Conservation (phyloP, 2,888 invertebrate genomes). For the Netelia inedita region DNA sequence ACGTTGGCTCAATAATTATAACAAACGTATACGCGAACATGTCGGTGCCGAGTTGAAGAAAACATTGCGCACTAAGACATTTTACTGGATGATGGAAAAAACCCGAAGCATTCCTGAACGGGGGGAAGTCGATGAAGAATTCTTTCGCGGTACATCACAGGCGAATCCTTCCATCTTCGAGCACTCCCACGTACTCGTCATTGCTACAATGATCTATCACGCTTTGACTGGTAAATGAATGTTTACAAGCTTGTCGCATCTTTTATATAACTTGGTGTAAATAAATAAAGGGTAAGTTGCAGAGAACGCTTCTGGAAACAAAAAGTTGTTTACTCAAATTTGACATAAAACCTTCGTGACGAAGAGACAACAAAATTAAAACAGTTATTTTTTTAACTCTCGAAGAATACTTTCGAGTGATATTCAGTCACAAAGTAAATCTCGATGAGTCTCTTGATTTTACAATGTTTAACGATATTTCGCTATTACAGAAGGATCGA, state of each 20-base stretch:
- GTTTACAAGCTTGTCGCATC: neutral
- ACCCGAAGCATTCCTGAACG: slow-evolving; percentile 89
- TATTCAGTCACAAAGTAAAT: too few species aligned
- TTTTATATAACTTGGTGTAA: neutral
- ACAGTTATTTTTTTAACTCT: neutral
- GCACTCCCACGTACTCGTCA: slow-evolving; percentile 47
- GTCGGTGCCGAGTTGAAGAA: slow-evolving; percentile 92
- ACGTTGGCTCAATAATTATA: slow-evolving; percentile 93
- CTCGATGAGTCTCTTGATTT: neutral
- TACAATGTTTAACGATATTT: neutral
- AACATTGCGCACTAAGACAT: slow-evolving; percentile 90
- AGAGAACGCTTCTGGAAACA: too few species aligned
- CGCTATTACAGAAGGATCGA: slow-evolving; percentile 20
- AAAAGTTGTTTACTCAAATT: neutral
- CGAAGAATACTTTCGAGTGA: too few species aligned
- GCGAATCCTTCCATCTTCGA: slow-evolving; percentile 62
- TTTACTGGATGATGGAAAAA: slow-evolving; percentile 94
- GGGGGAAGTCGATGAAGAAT: slow-evolving; percentile 77
- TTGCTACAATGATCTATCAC: slow-evolving; percentile 62
- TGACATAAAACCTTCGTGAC: neutral
- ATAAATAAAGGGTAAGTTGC: too few species aligned
- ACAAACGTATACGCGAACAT: slow-evolving; percentile 89
- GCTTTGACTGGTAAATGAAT: slow-evolving; percentile 54
- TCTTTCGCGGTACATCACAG: slow-evolving; percentile 70
- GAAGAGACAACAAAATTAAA: neutral